Evolutionary conservation across 2,888 invertebrate species (phyloP), one percentile per base, ranked within the genome.

Genomic region (Cephalotes varians): DNA sequence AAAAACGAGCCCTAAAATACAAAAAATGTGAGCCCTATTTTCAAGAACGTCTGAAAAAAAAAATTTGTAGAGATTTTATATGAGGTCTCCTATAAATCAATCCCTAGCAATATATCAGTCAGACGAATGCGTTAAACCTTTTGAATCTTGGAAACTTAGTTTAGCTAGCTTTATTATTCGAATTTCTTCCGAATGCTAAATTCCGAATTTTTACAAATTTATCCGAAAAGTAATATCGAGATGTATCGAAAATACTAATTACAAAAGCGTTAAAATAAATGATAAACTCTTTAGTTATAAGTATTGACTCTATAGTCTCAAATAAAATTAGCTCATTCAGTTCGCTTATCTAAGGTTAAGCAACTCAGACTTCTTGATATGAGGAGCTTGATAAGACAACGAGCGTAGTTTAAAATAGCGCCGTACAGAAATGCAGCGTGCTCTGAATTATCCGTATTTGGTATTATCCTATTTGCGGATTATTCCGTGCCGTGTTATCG

Each of bases 381-480:
- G 15, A 56, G 2, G n/a, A n/a, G n/a, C n/a, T n/a, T n/a, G n/a
- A 9, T 21, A 15, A 34, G 21, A 18, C 34, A 34, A 21, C 12
- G 2, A 25, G 21, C 9, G 5, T 67, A n/a, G 37, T n/a, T 34
- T 28, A 58, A 72, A 62, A 15, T 47, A 62, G 10, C 25, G 18
- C 28, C 51, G 37, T 51, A 62, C 7, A 51, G 65, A 51, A 51
- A 65, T 37, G 60, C 37, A 9, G n/a, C 18, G 5, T 25, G 9
- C 18, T 37, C 51, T n/a, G 28, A n/a, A 65, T 76, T 76, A 67
- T 12, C 28, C 37, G 4, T n/a, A 18, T n/a, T 65, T 28, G 2
- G 6, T 44, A 40, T 73, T 64, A 73, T 74, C 64, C 47, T 74
- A 44, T 74, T 74, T 74, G 7, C 73, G 7, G 51, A 67, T 76